phyloP scores from a whole-genome alignment of 2,797 vertebrate genomes.

The Leucoraja ocellata region DNA sequence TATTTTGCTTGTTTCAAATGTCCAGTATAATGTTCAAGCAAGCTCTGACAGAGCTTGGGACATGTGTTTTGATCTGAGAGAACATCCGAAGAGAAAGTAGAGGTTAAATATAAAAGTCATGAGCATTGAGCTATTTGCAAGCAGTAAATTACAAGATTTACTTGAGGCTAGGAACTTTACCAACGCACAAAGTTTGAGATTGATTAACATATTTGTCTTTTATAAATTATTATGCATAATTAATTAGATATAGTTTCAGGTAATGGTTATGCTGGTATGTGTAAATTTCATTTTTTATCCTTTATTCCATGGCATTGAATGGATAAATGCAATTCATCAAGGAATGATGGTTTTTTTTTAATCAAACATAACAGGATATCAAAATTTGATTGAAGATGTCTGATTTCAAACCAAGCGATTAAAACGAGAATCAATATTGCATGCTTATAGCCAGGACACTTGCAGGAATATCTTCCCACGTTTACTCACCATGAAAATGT shows the following conservation, averaged over 20 bases:
- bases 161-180: neutral
- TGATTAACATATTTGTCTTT: neutral
- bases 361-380: neutral
- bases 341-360: neutral
- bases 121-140: neutral
- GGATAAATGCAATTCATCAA: neutral
- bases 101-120: neutral
- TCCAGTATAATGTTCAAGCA: neutral
- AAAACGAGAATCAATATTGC: neutral
- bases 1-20: neutral
- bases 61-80: neutral
- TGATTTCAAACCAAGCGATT: conserved; percentile 6
- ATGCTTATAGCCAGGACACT: neutral
- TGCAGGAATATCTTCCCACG: neutral
- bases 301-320: neutral
- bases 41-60: neutral
- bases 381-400: neutral
- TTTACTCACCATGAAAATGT: neutral
- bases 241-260: neutral
- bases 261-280: neutral
- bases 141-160: neutral
- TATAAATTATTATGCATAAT: neutral
- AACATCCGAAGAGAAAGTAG: neutral
- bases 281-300: neutral
- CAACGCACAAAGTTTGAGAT: neutral